Evolutionary conservation across 1,140 invertebrate genomes (phyloP), one percentile per base, ranked within the genome.

Genomic region (Rhizoglyphus robini): DNA sequence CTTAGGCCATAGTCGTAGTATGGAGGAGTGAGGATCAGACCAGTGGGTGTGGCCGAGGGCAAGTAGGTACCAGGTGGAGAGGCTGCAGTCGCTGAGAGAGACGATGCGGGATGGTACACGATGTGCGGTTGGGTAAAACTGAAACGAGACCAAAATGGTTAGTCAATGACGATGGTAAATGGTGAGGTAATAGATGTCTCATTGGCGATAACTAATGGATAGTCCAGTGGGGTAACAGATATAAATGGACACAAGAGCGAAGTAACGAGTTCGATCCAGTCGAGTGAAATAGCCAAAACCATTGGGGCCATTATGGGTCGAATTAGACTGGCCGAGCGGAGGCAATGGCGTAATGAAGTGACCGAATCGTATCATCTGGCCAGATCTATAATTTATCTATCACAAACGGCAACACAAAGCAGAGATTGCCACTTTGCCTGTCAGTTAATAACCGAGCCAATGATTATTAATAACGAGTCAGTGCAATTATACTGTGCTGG

Each of bases 1-100:
- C 58, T 27, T n/a, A 29, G 29, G 13, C 27, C 58, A 3, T 15
- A 60, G 29, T 60, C 15, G 30, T 29, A 34, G 36, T 13, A 13
- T 34, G 58, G 30, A 20, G 58, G 58, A 27, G 58, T 60, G 11
- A 60, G 27, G n/a, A 60, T 29, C 11, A 60, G 27, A 20, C 58
- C 58, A 2, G 58, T 29, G n/a, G 58, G 58, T 23, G 58, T 60
- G n/a, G 58, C 58, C 27, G 58, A 60, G n/a, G 58, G 38, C n/a
- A 60, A 46, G 36, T 34, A 60, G 15, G 58, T 46, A 20, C 15
- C 58, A 1, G 58, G 58, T 38, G 58, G 38, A 20, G 32, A 27
- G 15, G 57, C 57, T 8, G 57, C 58, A 18, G 58, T 15, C 23
- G 58, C 29, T 27, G 36, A 46, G 31, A 32, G 8, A 27, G 58